These are phyloP conservation scores for Lacerta agilis DNA, from an alignment of 2,797 vertebrate genomes.

Conservation along the genomic window DNA sequence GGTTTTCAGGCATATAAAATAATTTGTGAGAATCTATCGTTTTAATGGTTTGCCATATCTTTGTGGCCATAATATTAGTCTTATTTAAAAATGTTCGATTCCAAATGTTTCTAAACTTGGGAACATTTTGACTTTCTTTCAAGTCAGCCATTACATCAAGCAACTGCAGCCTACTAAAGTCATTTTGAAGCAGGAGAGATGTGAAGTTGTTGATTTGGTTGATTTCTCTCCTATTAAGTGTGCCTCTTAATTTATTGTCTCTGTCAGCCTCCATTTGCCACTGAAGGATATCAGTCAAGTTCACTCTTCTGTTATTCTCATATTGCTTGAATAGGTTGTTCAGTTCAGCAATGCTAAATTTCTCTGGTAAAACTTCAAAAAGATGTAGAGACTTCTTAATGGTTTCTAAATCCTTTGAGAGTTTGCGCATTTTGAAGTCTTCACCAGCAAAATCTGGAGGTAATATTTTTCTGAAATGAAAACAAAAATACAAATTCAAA, in stretches of 20 bases:
- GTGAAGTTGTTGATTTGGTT: slow-evolving; percentile 67
- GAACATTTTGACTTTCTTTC: slow-evolving; percentile 61
- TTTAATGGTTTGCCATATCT: slow-evolving; percentile 52
- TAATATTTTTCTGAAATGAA: slow-evolving; percentile 67
- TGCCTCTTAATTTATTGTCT: slow-evolving; percentile 64
- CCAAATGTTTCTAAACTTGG: slow-evolving; percentile 62
- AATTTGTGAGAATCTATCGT: slow-evolving; percentile 29
- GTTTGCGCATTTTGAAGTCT: slow-evolving; percentile 55
- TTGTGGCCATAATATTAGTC: slow-evolving; percentile 45
- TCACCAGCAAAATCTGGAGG: slow-evolving; percentile 55
- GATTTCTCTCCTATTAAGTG: slow-evolving; percentile 69
- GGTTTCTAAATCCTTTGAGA: slow-evolving; percentile 64
- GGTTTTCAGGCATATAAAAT: slow-evolving; percentile 24
- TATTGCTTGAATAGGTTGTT: slow-evolving; percentile 65
- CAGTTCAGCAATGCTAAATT: slow-evolving; percentile 69
- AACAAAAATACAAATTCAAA: slow-evolving; percentile 65
- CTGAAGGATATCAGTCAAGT: slow-evolving; percentile 63
- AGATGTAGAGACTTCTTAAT: slow-evolving; percentile 55
- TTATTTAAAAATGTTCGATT: slow-evolving; percentile 55
- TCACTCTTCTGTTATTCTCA: slow-evolving; percentile 68
- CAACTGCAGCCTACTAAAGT: slow-evolving; percentile 60
- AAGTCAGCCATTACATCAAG: slow-evolving; percentile 47
- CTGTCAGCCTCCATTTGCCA: slow-evolving; percentile 61
- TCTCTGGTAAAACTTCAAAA: slow-evolving; percentile 64
- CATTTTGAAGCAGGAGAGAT: slow-evolving; percentile 57